Evolutionary conservation across 2,888 invertebrate genomes (phyloP), one percentile per base, ranked within the genome.

Genomic region (Acheta domesticus): DNA sequence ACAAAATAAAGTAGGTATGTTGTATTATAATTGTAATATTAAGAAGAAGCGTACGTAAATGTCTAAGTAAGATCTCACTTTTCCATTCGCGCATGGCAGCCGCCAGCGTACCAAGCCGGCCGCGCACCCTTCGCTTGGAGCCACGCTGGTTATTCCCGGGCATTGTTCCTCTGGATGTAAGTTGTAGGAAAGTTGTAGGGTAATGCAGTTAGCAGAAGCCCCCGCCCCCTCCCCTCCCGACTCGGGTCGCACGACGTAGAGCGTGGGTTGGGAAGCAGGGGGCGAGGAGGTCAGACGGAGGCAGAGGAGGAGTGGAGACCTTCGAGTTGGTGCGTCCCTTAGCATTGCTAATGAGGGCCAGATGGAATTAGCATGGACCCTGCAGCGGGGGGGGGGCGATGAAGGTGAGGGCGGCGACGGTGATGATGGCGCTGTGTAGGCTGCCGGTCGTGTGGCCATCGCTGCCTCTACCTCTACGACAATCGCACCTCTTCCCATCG

Each of bases 21-120:
- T 62, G 14, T 62, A 62, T 62, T 62, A 62, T 62, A 16, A 62
- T 62, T 14, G n/a, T 62, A 62, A 36, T 36, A 36, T 36, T 36
- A 62, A 62, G 14, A 62, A 62, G 62, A 62, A 62, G 62, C 62
- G 62, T 62, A 62, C 62, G 62, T 62, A 62, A 62, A 62, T 62
- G 62, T 62, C 62, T 62, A 62, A 62, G 62, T 8, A 62, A 62
- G 62, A 62, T 62, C 62, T 62, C 16, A 5, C 62, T 62, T 19
- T 62, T 12, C 62, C 62, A 19, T 8, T 11, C 14, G 14, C 62
- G 62, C 62, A n/a, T 16, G 62, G 14, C 62, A 16, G n/a, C 14
- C 8, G 62, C n/a, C 8, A 62, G 16, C 14, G n/a, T 62, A 62
- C 62, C 16, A 62, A 16, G 0, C 4, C 62, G 14, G 16, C 16